phyloP scores from a whole-genome alignment of 2,113 vertebrate genomes.

The Hyla sarda region DNA sequence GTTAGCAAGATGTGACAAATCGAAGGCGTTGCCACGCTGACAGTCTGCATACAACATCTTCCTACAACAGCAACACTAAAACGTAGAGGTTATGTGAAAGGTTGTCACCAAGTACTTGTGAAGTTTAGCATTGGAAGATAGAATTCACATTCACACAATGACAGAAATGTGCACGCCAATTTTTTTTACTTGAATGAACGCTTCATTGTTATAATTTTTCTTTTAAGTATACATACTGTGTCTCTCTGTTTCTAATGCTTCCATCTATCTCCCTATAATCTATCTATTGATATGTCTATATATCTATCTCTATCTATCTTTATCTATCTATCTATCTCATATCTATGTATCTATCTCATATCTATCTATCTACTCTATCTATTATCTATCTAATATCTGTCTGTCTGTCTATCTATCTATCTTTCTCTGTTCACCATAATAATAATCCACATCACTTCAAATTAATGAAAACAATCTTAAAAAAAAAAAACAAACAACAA shows the following conservation, averaged over 20 bases:
- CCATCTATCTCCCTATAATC: not conserved
- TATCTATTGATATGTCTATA: no score
- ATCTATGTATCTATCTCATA: no score
- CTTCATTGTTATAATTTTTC: not conserved
- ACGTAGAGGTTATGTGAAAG: conserved; percentile 39
- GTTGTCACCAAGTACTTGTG: conserved; percentile 48
- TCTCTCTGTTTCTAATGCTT: not conserved
- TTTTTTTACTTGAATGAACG: not conserved
- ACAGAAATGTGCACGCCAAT: not conserved
- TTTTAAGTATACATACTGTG: not conserved
- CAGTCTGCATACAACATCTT: conserved; percentile 3
- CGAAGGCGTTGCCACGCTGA: conserved; percentile 17
- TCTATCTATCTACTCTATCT: no score
- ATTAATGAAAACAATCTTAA: no score
- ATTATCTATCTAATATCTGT: no score
- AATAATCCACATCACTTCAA: no score
- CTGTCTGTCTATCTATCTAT: no score
- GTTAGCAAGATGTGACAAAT: conserved; percentile 29
- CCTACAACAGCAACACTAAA: not conserved
- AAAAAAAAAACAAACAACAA: no score
- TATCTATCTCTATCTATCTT: no score
- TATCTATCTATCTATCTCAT: no score
- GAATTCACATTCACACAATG: conserved; percentile 36
- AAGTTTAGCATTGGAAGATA: conserved; percentile 21
- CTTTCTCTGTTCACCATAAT: no score